Evolutionary conservation across 1,140 invertebrate species (phyloP).

Genomic region (Drosophila erecta): DNA sequence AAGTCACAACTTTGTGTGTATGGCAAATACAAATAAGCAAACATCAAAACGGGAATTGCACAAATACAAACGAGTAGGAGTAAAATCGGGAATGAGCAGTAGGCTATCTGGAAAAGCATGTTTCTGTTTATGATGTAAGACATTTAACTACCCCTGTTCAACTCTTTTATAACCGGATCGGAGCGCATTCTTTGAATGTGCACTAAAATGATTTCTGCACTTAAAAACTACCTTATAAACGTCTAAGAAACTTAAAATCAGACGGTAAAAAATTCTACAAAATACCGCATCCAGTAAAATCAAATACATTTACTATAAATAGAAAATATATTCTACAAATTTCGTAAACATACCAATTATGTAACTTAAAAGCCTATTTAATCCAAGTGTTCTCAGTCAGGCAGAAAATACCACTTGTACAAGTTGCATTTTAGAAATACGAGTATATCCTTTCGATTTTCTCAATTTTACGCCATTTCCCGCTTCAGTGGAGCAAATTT

Average conservation of each 20-base stretch:
- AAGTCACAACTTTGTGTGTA: slow-evolving; percentile 71
- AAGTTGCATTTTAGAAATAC: slow-evolving; percentile 29
- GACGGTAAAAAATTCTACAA: no score
- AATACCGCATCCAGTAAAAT: no score
- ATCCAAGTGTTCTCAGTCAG: not conserved
- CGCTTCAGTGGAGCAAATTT: slow-evolving; percentile 22
- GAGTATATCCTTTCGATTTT: slow-evolving; percentile 21
- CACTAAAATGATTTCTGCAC: not conserved
- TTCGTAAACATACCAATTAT: not conserved
- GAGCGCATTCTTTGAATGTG: not conserved
- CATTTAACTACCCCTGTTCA: not conserved
- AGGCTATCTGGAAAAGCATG: slow-evolving; percentile 3
- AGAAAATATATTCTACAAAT: no score
- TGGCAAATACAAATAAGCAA: slow-evolving; percentile 69
- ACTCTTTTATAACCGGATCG: not conserved
- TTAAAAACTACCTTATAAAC: not conserved
- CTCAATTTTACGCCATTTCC: slow-evolving; percentile 22
- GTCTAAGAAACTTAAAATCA: not conserved
- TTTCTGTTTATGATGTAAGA: slow-evolving; percentile 3
- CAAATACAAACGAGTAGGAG: slow-evolving; percentile 25
- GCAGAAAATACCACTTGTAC: slow-evolving; percentile 27
- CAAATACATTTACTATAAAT: no score
- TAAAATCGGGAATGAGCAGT: not conserved
- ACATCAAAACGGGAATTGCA: slow-evolving; percentile 68
- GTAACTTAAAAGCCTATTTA: not conserved